A percentile compares a stretch with the other conserved stretches of the same genome.
These are phyloP conservation scores for Drosophila repleta DNA, from an alignment of 1,140 invertebrate genomes.

Conservation along the genomic window DNA sequence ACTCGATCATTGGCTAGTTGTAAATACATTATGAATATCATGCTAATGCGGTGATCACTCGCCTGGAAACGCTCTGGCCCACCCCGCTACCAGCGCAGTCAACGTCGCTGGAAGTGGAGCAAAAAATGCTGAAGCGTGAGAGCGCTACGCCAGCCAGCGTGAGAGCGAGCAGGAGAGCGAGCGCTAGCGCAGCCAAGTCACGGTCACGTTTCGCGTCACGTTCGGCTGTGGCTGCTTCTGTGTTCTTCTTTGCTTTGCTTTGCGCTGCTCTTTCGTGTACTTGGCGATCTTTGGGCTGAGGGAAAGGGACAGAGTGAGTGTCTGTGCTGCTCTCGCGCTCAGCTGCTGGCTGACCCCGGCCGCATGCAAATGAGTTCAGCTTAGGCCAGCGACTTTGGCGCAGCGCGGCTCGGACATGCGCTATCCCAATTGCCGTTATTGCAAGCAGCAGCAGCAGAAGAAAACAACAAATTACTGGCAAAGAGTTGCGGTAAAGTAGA, in stretches of 20 bases:
- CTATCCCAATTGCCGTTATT: constrained; percentile 43
- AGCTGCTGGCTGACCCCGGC: constrained; percentile 36
- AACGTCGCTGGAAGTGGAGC: constrained; percentile 44
- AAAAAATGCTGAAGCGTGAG: constrained; percentile 29
- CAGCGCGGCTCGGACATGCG: constrained; percentile 24
- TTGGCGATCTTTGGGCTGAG: constrained; percentile 25
- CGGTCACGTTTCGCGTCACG: constrained; percentile 79
- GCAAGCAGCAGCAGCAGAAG: constrained; percentile 2
- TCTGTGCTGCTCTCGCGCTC: constrained; percentile 18
- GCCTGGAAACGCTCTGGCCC: constrained; percentile 63
- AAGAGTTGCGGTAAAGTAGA: constrained; percentile 33
- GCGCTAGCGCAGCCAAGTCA: constrained; percentile 54
- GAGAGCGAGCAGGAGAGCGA: constrained; percentile 6
- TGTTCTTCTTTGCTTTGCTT: constrained; percentile 34
- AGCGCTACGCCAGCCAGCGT: not conserved
- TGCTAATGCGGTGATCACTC: constrained; percentile 75
- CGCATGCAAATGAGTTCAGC: constrained; percentile 47
- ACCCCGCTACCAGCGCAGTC: constrained; percentile 35
- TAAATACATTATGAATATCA: constrained; percentile 43
- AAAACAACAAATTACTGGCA: not conserved
- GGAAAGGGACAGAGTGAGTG: not conserved
- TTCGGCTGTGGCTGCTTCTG: constrained; percentile 39
- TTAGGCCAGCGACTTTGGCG: constrained; percentile 39
- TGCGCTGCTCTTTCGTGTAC: constrained; percentile 24
- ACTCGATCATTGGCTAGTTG: constrained; percentile 11